Base-by-base conservation (phyloP, 2,888 invertebrate species). In the Heliconius erato region DNA sequence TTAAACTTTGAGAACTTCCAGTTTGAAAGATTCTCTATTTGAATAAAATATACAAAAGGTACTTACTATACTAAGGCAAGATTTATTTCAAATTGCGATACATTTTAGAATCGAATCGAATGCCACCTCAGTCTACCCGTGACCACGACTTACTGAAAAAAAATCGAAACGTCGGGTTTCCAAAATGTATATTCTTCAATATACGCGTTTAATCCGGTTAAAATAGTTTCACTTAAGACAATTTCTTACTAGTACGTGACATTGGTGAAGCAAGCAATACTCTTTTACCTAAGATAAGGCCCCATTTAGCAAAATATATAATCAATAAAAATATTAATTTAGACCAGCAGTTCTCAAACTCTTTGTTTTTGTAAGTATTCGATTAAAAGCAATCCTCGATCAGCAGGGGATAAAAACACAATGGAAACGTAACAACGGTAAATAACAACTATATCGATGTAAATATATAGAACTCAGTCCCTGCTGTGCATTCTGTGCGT, bases 401-500 rank as follows among this genome's bases (percentile, higher is more conserved):
- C 59, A 32, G 74, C 59, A n/a, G 59, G 74, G 59, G 74, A 35
- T n/a, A 74, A 59, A 11, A 74, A 40, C 14, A 35, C 54, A 76
- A 63, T 59, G 16, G n/a, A 59, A 35, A 14, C 14, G n/a, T 74
- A 32, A 23, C 32, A 74, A 59, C 6, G 5, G 12, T 74, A 59
- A 35, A 40, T 71, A 40, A 71, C 2, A 23, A 74, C 54, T 74
- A 26, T 65, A 40, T 63, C 65, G 26, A 14, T 26, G 65, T 19
- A 67, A 67, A 54, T 59, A 59, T 32, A 35, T 16, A 28, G 5
- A 76, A n/a, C 63, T 63, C 63, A 49, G 19, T 71, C 69, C 80
- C 80, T 65, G 71, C 78, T 65, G 71, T 40, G 78, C 81, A 72
- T 67, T 54, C 65, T 26, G 40, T 65, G 74, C 49, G 77, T 71